phyloP scores from a whole-genome alignment of 1,140 invertebrate species.

The Orussus abietinus region DNA sequence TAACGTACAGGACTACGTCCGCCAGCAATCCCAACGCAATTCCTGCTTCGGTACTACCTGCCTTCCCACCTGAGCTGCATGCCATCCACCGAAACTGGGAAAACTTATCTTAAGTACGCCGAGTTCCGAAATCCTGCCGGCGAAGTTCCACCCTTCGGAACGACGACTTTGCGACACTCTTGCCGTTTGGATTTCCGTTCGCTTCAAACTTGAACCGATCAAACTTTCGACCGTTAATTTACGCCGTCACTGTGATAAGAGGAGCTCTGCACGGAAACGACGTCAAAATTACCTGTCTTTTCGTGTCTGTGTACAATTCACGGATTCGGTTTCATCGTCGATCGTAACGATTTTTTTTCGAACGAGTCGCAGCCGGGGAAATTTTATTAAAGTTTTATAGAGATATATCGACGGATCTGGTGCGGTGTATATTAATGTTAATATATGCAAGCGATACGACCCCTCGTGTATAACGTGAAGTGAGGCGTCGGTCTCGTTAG shows the following conservation, averaged over 20 bases:
- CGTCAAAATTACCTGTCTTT: no score
- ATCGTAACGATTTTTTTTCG: slow-evolving; percentile 7
- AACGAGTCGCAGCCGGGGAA: slow-evolving; percentile 12
- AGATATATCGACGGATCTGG: slow-evolving; percentile 24
- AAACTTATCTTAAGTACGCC: slow-evolving; percentile 4
- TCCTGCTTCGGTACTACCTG: slow-evolving; percentile 48
- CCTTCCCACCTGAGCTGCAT: slow-evolving; percentile 37
- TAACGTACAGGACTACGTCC: slow-evolving; percentile 67
- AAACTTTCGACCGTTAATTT: slow-evolving; percentile 45
- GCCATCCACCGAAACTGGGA: background rate
- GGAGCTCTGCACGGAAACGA: slow-evolving; percentile 1
- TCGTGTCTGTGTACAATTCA: no score
- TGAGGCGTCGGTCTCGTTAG: no score
- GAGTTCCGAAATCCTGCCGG: slow-evolving; percentile 17
- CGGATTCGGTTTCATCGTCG: no score
- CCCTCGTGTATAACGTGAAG: no score
- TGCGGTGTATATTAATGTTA: slow-evolving; percentile 32
- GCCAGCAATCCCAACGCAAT: slow-evolving; percentile 59
- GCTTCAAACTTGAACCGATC: slow-evolving; percentile 32
- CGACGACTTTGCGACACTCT: slow-evolving; percentile 22
- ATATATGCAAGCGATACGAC: slow-evolving; percentile 21
- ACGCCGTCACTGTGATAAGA: background rate
- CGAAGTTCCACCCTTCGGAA: slow-evolving; percentile 17
- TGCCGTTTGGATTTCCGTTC: no score
- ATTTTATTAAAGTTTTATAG: slow-evolving; percentile 20